phyloP scores from a whole-genome alignment of 2,113 vertebrate species.

The Dipodomys stephensi region DNA sequence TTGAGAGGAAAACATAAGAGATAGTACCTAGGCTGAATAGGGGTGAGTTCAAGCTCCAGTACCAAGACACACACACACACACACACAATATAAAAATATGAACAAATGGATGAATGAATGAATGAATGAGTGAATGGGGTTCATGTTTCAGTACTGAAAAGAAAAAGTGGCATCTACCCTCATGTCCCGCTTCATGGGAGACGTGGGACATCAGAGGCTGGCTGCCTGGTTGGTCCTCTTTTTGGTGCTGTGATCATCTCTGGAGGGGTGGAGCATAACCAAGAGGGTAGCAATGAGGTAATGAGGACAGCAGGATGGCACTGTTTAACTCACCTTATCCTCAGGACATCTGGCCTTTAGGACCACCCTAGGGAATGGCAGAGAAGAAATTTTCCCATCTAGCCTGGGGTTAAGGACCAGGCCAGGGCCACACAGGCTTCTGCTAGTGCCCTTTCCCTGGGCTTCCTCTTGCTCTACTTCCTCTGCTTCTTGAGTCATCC shows the following conservation, averaged over 20 bases:
- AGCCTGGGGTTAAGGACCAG: not conserved
- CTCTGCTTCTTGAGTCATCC: not conserved
- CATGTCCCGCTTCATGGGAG: not conserved
- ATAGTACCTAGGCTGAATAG: too few relatives aligned
- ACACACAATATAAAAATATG: too few relatives aligned
- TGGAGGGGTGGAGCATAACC: not conserved
- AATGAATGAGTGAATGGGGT: too few relatives aligned
- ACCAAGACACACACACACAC: too few relatives aligned
- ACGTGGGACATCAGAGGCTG: not conserved
- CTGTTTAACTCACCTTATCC: not conserved
- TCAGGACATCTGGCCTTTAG: not conserved
- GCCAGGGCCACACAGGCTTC: too few relatives aligned
- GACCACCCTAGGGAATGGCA: not conserved
- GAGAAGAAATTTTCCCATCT: not conserved
- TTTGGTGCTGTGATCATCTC: not conserved
- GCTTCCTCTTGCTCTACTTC: not conserved
- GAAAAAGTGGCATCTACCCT: too few relatives aligned
- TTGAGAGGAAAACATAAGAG: too few relatives aligned
- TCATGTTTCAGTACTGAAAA: too few relatives aligned
- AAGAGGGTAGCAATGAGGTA: not conserved
- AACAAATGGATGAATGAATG: too few relatives aligned
- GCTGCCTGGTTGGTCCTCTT: accelerated
- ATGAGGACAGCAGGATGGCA: not conserved
- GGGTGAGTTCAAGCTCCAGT: too few relatives aligned
- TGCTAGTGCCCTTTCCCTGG: too few relatives aligned